Evolutionary conservation across 2,113 vertebrate genomes (phyloP).

Genomic region (Forbesichthys papilliferus): DNA sequence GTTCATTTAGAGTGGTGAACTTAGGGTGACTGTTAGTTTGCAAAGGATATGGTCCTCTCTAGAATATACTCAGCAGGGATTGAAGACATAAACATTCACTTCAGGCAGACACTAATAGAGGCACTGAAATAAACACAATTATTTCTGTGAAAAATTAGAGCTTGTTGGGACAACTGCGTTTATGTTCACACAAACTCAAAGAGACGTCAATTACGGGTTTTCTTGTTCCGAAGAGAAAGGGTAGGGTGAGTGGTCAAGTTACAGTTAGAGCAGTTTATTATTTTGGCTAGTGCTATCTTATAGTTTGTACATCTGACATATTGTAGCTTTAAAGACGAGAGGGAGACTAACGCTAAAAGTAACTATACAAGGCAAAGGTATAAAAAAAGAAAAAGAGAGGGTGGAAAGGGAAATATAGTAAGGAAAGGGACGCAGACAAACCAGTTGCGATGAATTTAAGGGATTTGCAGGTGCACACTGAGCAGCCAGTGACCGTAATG

Average conservation of each 20-base stretch:
- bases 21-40: constrained; percentile 38
- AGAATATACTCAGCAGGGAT: constrained; percentile 50
- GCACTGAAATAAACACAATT: constrained; percentile 64
- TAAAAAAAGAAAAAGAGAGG: constrained; percentile 42
- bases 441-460: constrained; percentile 38
- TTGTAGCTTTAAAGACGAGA: constrained; percentile 26
- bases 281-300: too few species aligned
- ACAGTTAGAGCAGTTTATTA: too few species aligned
- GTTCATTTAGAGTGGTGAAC: constrained; percentile 50
- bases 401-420: not conserved
- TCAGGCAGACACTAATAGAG: constrained; percentile 29
- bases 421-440: constrained; percentile 29
- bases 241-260: too few species aligned
- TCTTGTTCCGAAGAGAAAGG: too few species aligned
- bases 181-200: too few species aligned
- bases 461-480: constrained; percentile 76
- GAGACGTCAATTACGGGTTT: too few species aligned
- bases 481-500: constrained; percentile 74
- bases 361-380: constrained; percentile 39
- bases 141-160: constrained; percentile 28
- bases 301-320: not conserved
- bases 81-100: constrained; percentile 66
- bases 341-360: constrained; percentile 32
- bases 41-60: constrained; percentile 43
- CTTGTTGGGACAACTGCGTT: too few species aligned